Conservation (phyloP, 2,797 vertebrate genomes). For the Potorous gilbertii region DNA sequence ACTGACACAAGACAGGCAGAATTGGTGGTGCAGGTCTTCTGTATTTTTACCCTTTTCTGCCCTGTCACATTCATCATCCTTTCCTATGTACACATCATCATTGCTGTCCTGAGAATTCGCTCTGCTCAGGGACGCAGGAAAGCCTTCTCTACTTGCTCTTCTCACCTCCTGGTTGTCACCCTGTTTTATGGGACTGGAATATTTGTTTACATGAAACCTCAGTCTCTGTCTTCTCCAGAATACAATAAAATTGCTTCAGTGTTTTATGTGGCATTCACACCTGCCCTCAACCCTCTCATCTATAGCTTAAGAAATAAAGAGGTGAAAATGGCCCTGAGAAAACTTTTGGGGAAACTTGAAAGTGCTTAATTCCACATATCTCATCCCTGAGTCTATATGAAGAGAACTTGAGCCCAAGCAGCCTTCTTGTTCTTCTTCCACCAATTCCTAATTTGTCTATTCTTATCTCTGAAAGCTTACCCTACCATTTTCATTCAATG, state of each 20-base stretch:
- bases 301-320: no score
- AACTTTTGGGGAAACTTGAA: no score
- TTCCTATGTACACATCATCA: slow-evolving; percentile 32
- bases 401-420: no score
- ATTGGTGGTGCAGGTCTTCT: slow-evolving; percentile 47
- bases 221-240: slow-evolving; percentile 14
- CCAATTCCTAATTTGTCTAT: neutral
- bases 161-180: slow-evolving; percentile 7
- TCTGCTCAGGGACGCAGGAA: slow-evolving; percentile 54
- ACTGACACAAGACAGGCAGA: slow-evolving; percentile 64
- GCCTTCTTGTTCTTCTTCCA: no score
- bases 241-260: no score
- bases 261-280: no score
- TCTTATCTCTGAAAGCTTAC: neutral
- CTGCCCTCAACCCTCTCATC: no score
- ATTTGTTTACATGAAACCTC: slow-evolving; percentile 51
- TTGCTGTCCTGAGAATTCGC: slow-evolving; percentile 25
- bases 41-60: slow-evolving; percentile 36
- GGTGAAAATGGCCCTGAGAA: no score
- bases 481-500: neutral
- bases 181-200: slow-evolving; percentile 35
- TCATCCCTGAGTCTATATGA: no score
- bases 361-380: no score
- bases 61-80: slow-evolving; percentile 30
- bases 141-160: slow-evolving; percentile 51